Base-by-base conservation (phyloP, 2,113 vertebrate genomes). In the Pseudolaguvia tuberculata region DNA sequence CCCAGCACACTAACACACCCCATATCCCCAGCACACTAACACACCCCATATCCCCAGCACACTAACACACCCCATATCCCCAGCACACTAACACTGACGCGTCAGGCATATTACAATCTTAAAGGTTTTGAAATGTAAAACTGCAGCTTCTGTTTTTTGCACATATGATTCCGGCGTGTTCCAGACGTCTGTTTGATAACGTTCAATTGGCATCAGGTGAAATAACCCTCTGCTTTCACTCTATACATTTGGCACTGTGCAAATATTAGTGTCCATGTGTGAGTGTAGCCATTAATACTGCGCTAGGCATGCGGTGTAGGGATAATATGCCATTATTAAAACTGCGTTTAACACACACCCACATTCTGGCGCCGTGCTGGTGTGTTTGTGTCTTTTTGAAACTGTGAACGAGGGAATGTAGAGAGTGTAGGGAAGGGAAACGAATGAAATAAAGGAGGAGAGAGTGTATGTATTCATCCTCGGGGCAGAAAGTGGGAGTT, bases 391-490 rank as follows among this genome's bases (percentile, higher is more conserved):
- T 15, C 31, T 70, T 70, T 21, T 31, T 21, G 35, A 25, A 17
- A 45, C 4, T 20, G 21, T 2, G 42, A 59, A 35, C 0, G 74
- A 67, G 48, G 17, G 62, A 25, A 69, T 35, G 51, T n/a, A n/a
- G n/a, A n/a, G n/a, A n/a, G n/a, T 14, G 35, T 42, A 31, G 27
- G 9, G 27, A 31, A 23, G 18, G 21, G 35, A 23, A 15, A 25
- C n/a, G 39, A 47, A 42, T 25, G 21, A 47, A 21, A 25, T 7
- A 18, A 15, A 29, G 25, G 1, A 4, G 29, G 5, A 15, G 57
- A 59, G 57, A 59, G 47, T 75, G 75, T 72, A 42, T 72, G 74
- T 72, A 47, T 65, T 70, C 48, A 62, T 70, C 78, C 79, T 80
- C 42, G 13, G 51, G 56, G 48, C 51, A 73, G 27, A 35, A 25